Conservation (phyloP, 2,888 invertebrate genomes). For the Tipula helvola region DNA sequence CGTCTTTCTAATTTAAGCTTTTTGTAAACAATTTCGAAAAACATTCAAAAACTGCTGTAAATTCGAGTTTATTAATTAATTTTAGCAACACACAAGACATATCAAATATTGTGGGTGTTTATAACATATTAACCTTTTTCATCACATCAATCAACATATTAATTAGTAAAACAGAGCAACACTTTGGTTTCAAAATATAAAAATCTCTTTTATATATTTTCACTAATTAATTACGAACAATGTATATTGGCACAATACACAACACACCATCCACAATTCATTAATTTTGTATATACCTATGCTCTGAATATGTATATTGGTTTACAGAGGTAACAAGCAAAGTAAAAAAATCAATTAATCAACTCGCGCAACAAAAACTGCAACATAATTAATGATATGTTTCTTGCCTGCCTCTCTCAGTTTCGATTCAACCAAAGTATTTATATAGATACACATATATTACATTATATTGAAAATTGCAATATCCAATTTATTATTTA, state of each 20-base stretch:
- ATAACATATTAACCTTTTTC: background rate
- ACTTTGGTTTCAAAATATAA: background rate
- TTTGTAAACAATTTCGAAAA: too few species aligned
- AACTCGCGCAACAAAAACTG: background rate
- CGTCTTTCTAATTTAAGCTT: too few species aligned
- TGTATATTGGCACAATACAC: background rate
- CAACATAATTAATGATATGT: background rate
- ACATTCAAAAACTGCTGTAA: too few species aligned
- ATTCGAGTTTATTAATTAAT: background rate
- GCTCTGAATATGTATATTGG: background rate
- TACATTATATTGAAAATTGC: background rate
- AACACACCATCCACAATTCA: background rate
- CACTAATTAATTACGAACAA: background rate
- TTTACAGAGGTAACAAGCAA: background rate
- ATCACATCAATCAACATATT: background rate
- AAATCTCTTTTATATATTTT: background rate
- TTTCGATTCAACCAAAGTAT: background rate
- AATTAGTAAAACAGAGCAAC: background rate
- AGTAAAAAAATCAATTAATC: background rate
- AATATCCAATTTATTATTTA: constrained; percentile 4
- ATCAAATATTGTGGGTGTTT: background rate
- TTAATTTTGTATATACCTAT: background rate
- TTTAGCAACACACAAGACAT: background rate
- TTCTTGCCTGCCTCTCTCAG: background rate
- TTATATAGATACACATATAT: background rate